Evolutionary conservation across 2,797 vertebrate species (phyloP), one percentile per base, ranked within the genome.

Genomic region (Microtus obscurus): DNA sequence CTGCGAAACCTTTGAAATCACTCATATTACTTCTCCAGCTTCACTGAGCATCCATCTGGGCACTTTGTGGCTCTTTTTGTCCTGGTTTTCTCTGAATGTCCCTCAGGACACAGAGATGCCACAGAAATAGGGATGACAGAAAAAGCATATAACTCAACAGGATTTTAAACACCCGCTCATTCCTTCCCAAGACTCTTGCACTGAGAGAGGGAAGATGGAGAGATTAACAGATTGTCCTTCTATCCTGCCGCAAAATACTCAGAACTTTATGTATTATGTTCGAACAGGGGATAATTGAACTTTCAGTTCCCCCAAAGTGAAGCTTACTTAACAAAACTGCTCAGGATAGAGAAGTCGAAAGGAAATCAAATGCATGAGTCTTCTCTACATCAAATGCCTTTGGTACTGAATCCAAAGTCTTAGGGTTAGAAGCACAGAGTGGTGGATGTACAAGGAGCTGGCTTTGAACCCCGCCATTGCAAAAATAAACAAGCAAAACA

Each of bases 11-110:
- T 98, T 94, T 97, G 97, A 98, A 98, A 98, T 98, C 98, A 98
- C 97, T 97, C 97, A 97, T 95, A 98, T 97, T 93, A 97, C 97
- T 97, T 98, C 96, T 97, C 96, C 88, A 98, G 96, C 95, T 97
- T 96, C 86, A 94, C 81, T 95, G 95, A 95, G 98, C 93, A 98
- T 95, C 94, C 88, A 1, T 63, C 73, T 89, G 53, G 87, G 27
- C 29, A 85, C 93, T 27, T 82, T 1, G 1, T 37, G 19, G 80
- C 29, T 73, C 37, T 34, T 77, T 77, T 91, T 74, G 31, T 83
- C 40, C 88, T 77, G 16, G 16, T 74, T 74, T 76, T 8, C 56
- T 94, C 51, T 74, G 74, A 16, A 94, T 40, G 6, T 95, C 89
- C 76, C 45, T 80, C 31, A 91, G 77, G 10, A 89, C 65, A 59